Percentiles rank a stretch among this genome's conserved stretches.
Evolutionary conservation across 2,113 vertebrate species (phyloP).

Genomic region (Macquaria ambigua): DNA sequence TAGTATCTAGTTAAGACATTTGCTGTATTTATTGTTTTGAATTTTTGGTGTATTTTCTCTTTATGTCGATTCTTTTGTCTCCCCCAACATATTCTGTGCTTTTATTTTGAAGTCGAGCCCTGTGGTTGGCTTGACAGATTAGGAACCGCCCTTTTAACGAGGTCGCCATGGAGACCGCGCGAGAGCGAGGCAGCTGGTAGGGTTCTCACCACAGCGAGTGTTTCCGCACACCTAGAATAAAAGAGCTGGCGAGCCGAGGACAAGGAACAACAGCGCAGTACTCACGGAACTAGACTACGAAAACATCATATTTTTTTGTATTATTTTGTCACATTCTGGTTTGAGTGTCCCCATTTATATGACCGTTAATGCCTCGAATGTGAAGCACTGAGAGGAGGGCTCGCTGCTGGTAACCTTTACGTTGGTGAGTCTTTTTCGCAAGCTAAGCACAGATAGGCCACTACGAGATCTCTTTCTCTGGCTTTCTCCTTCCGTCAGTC

Average conservation of each 20-base stretch:
- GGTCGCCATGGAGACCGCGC: constrained; percentile 84
- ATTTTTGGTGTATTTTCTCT: not conserved
- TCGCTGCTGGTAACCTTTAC: constrained; percentile 77
- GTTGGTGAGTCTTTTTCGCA: constrained; percentile 79
- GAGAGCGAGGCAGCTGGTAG: constrained; percentile 79
- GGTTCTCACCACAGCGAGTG: constrained; percentile 65
- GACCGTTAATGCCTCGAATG: constrained; percentile 75
- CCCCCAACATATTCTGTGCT: not conserved
- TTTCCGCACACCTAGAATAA: constrained; percentile 78
- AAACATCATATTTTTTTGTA: constrained; percentile 22
- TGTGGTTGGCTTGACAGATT: constrained; percentile 32
- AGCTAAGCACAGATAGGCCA: constrained; percentile 74
- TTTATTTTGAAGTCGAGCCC: constrained; percentile 65
- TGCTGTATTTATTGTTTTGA: not conserved
- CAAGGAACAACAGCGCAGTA: constrained; percentile 12
- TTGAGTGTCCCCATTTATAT: constrained; percentile 33
- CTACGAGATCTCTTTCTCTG: constrained; percentile 13
- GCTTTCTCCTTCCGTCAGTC: not conserved
- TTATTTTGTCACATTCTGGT: not conserved
- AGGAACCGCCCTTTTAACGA: constrained; percentile 64
- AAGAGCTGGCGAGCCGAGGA: constrained; percentile 60
- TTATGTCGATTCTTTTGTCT: constrained; percentile 57
- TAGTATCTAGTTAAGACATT: rapidly evolving
- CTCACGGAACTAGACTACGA: constrained; percentile 45
- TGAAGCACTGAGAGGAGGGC: constrained; percentile 77